Percentiles rank a stretch among this genome's conserved stretches.
Evolutionary conservation across 2,113 vertebrate species (phyloP).

Genomic region (Misgurnus mizolepis): DNA sequence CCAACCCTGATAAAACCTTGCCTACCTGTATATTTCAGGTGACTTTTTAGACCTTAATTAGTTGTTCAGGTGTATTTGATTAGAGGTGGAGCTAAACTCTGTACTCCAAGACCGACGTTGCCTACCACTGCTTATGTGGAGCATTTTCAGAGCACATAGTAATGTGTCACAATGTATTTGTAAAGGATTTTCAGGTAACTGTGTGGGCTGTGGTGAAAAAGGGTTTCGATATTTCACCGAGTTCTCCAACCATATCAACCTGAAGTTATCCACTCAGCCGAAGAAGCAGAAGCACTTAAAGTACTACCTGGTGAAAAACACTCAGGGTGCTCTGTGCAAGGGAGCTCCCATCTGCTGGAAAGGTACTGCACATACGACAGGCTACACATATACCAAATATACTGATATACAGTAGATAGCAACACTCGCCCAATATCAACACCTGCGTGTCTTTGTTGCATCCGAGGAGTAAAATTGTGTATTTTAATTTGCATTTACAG

Average conservation of each 20-base stretch:
- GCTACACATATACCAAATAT: background rate
- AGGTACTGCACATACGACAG: conserved; percentile 69
- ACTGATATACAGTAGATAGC: too few relatives aligned
- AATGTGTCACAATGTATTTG: conserved; percentile 34
- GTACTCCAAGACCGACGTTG: too few relatives aligned
- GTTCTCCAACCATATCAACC: conserved; percentile 99
- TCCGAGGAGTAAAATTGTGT: too few relatives aligned
- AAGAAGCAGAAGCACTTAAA: conserved; percentile 99
- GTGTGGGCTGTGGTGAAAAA: conserved; percentile 96
- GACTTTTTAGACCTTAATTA: too few relatives aligned
- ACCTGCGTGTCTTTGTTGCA: too few relatives aligned
- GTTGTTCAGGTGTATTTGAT: too few relatives aligned
- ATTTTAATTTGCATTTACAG: too few relatives aligned
- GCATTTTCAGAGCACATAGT: background rate
- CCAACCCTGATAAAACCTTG: too few relatives aligned
- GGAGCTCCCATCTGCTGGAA: conserved; percentile 98
- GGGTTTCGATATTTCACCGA: conserved; percentile 98
- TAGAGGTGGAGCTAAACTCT: too few relatives aligned
- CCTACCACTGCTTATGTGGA: background rate
- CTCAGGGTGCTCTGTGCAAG: conserved; percentile 93
- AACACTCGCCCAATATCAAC: background rate
- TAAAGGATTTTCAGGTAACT: conserved; percentile 97
- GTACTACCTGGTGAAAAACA: conserved; percentile 96
- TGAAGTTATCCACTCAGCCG: conserved; percentile 97
- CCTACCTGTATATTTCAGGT: too few relatives aligned